phyloP scores from a whole-genome alignment of 2,888 invertebrate species.

The Junonia oenone region DNA sequence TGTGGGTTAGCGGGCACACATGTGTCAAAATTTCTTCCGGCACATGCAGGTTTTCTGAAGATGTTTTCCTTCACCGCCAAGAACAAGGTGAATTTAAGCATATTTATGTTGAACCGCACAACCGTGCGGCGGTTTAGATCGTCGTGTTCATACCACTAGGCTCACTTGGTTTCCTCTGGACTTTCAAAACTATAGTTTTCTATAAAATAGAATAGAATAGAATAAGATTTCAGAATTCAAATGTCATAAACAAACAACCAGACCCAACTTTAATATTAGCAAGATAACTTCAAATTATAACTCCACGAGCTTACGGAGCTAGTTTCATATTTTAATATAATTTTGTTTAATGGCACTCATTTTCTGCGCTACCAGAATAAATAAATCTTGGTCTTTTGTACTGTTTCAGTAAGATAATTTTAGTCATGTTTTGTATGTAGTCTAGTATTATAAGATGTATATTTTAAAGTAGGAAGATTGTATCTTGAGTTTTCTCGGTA shows the following conservation, averaged over 20 bases:
- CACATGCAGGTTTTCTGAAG: no score
- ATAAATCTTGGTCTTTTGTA: background rate
- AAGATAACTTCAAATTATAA: background rate
- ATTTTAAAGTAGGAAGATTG: background rate
- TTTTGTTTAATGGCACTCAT: constrained; percentile 9
- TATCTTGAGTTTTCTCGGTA: no score
- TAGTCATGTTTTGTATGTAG: background rate
- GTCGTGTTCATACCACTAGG: no score
- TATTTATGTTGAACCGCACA: no score
- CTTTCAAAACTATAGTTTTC: no score
- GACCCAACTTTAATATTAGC: background rate
- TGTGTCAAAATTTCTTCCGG: no score
- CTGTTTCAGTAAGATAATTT: background rate
- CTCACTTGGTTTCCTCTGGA: no score
- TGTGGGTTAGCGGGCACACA: no score
- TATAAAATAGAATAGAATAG: no score
- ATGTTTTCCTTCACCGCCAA: no score
- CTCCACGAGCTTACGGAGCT: background rate
- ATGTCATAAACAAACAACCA: background rate
- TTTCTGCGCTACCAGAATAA: background rate
- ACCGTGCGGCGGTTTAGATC: no score
- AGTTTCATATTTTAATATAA: constrained; percentile 3
- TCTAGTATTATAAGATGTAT: background rate
- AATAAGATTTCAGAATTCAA: background rate
- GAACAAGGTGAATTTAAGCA: no score